Evolutionary conservation across 2,888 invertebrate species (phyloP).

Genomic region (Idaea biselata): DNA sequence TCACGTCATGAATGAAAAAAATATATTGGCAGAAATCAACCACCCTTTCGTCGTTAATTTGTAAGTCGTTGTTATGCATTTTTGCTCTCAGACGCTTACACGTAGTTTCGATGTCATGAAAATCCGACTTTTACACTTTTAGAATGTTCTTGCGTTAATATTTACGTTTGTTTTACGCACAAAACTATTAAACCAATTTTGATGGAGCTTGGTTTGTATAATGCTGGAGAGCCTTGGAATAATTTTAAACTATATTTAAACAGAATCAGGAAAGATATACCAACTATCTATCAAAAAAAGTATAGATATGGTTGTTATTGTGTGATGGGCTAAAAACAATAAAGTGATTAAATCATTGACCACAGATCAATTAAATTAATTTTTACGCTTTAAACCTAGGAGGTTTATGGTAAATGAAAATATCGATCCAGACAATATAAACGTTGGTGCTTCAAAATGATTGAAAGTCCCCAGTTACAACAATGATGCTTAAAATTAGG

Average conservation of each 20-base stretch:
- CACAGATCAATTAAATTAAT: too few species aligned
- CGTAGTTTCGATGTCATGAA: neutral
- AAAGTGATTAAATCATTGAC: too few species aligned
- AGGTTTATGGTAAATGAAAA: too few species aligned
- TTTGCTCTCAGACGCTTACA: neutral
- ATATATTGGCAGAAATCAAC: constrained; percentile 92
- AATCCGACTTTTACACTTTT: neutral
- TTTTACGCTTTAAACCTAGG: too few species aligned
- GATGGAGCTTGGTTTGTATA: neutral
- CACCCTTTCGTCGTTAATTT: constrained; percentile 97
- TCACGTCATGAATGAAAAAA: constrained; percentile 98
- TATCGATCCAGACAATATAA: too few species aligned
- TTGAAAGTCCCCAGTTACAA: too few species aligned
- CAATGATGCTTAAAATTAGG: too few species aligned
- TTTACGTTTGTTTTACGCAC: neutral
- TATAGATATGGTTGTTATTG: too few species aligned
- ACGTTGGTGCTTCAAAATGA: too few species aligned
- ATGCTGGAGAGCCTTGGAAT: neutral
- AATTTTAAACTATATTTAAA: neutral
- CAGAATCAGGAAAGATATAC: neutral
- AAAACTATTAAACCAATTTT: neutral
- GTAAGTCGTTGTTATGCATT: constrained; percentile 44
- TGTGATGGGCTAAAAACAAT: too few species aligned
- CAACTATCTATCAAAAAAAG: neutral
- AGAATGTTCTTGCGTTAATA: neutral